Conservation (phyloP, 1,140 invertebrate genomes). For the Apocrypta bakeri region DNA sequence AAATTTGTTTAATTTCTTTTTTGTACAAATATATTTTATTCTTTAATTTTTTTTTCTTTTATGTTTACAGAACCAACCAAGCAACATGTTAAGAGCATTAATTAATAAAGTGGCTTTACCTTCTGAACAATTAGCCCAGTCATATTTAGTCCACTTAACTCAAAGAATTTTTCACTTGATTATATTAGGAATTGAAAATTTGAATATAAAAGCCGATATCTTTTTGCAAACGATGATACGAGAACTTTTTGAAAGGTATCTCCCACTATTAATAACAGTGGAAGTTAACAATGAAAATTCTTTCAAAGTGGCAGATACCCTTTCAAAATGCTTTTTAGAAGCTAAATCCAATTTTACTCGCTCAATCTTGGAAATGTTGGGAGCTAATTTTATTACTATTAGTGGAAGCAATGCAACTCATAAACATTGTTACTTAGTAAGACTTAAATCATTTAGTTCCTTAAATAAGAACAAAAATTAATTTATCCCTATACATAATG, state of each 20-base stretch:
- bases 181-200: constrained; percentile 64
- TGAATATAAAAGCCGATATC: constrained; percentile 65
- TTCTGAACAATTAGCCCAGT: constrained; percentile 57
- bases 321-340: constrained; percentile 66
- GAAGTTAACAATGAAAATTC: constrained; percentile 50
- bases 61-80: constrained; percentile 64
- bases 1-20: constrained; percentile 26
- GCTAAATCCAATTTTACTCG: constrained; percentile 59
- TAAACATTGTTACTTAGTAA: constrained; percentile 67
- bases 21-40: constrained; percentile 20
- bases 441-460: neutral
- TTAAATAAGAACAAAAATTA: constrained; percentile 32
- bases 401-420: constrained; percentile 62
- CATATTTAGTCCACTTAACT: constrained; percentile 58
- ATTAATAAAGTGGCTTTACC: constrained; percentile 64
- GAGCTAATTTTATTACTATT: constrained; percentile 62
- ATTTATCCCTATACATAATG: constrained; percentile 18
- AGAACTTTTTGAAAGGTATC: constrained; percentile 68
- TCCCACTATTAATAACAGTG: constrained; percentile 63
- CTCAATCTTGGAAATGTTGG: constrained; percentile 63
- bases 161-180: constrained; percentile 69
- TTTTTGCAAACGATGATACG: constrained; percentile 63
- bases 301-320: constrained; percentile 61
- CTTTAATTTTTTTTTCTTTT: neutral
- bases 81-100: constrained; percentile 63